Base-by-base conservation (phyloP, 2,797 vertebrate genomes). In the Sorex maritimensis region DNA sequence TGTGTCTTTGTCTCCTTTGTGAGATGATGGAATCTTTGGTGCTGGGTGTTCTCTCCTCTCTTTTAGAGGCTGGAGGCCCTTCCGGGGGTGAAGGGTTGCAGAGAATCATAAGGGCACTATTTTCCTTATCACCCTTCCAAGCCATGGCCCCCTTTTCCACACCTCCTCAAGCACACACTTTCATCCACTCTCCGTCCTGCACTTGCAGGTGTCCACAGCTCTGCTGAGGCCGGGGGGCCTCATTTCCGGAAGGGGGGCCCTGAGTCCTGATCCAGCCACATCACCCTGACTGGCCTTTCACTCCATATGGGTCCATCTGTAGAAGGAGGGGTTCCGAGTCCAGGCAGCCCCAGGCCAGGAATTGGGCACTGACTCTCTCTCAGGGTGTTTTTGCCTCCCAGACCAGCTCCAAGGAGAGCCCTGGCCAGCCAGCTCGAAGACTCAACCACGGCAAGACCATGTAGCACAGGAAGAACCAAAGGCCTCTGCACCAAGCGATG, bases 401-500 rank as follows among this genome's bases (percentile, higher is more conserved):
- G 99, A 99, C 94, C 98, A 99, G 92, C 91, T 98, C 72, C 98
- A 98, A 95, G 98, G 99, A 97, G 99, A 98, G 85, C 98, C 97
- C 91, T 98, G 92, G 30, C 97, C 99, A 90, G 95, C 96, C 90
- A 81, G 97, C 44, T 96, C 97, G 26, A 98, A 98, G 85, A 97
- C 98, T 24, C 98, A 94, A 92, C 98, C 69, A 10, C 92, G 91
- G 49, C 80, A 90, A 91, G 97, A 30, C 97, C 0, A 13, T 9
- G 23, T 38, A 52, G 30, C 78, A 92, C 89, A 91, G 87, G 92
- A 86, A 88, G 96, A 83, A 75, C 52, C 44, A 58, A 74, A 91
- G 61, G 52, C 61, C 11, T 63, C 75, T 68, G 77, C 75, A 65
- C 69, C 69, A 30, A 24, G 71, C 41, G 63, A 97, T 86, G 98